phyloP scores from a whole-genome alignment of 2,113 vertebrate genomes.

The Alexandromys fortis region DNA sequence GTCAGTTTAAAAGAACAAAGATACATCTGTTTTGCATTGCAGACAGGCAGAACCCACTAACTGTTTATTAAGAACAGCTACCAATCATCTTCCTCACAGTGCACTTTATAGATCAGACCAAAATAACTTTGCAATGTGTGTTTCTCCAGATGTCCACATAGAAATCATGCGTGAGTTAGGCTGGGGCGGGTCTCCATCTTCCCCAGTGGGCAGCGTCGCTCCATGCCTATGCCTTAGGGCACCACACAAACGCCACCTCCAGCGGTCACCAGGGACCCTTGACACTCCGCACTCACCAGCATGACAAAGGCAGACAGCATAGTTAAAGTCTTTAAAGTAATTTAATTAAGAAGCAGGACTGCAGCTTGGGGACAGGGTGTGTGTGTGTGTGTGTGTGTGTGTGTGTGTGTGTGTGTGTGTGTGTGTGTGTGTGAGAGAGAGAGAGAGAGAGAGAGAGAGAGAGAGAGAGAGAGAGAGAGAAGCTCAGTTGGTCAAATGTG shows the following conservation, averaged over 20 bases:
- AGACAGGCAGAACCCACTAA: slow-evolving; percentile 87
- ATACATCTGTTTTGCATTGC: slow-evolving; percentile 92
- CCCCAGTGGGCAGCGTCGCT: slow-evolving; percentile 48
- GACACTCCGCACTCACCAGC: neutral
- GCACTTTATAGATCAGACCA: slow-evolving; percentile 87
- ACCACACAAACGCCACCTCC: neutral
- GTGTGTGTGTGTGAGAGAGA: too few relatives aligned
- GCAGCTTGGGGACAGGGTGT: too few relatives aligned
- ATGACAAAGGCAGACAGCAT: slow-evolving; percentile 49
- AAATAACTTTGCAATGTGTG: slow-evolving; percentile 88
- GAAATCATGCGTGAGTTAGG: slow-evolving; percentile 81
- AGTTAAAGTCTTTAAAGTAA: slow-evolving; percentile 50
- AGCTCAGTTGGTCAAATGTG: neutral
- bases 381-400: too few relatives aligned
- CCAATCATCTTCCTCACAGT: slow-evolving; percentile 89
- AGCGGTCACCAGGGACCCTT: neutral
- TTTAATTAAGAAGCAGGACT: neutral
- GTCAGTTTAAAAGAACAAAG: slow-evolving; percentile 92
- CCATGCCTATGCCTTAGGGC: neutral
- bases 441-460: too few relatives aligned
- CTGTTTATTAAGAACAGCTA: slow-evolving; percentile 92
- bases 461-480: too few relatives aligned
- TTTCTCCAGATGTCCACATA: slow-evolving; percentile 88
- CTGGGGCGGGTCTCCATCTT: slow-evolving; percentile 58
- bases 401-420: too few relatives aligned